Conservation (phyloP, 30 jellyfish, hydroid and myxozoan genomes). For the Calvadosia cruxmelitensis region DNA sequence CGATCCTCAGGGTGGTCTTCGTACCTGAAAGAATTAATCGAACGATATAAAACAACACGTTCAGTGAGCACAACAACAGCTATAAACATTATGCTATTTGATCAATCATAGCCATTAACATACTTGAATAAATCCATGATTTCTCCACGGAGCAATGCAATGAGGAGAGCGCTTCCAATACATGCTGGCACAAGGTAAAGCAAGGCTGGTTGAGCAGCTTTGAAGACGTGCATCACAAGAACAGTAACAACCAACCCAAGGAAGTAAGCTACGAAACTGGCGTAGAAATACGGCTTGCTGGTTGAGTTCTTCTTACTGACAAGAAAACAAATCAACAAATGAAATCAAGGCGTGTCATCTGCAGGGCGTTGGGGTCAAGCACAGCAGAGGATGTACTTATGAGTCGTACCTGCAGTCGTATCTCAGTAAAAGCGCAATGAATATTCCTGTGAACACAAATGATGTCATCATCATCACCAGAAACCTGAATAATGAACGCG, state of each 20-base stretch:
- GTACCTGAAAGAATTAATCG: conserved; percentile 27
- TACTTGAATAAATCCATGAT: conserved; percentile 68
- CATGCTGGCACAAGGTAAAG: conserved; percentile 94
- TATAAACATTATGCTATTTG: not conserved
- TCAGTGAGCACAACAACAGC: not conserved
- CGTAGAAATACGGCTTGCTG: conserved; percentile 72
- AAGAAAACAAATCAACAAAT: not conserved
- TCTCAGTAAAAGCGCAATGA: conserved; percentile 72
- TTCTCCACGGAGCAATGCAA: conserved; percentile 78
- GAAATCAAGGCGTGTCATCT: not conserved
- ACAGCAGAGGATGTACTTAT: not conserved
- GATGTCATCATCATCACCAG: too few relatives aligned
- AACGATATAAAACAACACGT: not conserved
- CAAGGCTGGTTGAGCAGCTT: conserved; percentile 92
- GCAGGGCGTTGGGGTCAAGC: not conserved
- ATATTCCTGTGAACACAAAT: conserved; percentile 58
- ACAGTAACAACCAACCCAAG: conserved; percentile 69
- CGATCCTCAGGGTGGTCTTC: conserved; percentile 92
- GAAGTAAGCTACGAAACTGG: conserved; percentile 77
- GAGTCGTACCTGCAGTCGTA: conserved; percentile 73
- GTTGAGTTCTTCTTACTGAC: conserved; percentile 50
- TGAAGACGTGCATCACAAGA: conserved; percentile 61
- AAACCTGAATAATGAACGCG: too few relatives aligned
- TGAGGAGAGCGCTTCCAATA: conserved; percentile 77
- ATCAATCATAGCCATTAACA: conserved; percentile 2